Evolutionary conservation across 2,113 vertebrate genomes (phyloP).

Genomic region (Poeciliopsis retropinna): DNA sequence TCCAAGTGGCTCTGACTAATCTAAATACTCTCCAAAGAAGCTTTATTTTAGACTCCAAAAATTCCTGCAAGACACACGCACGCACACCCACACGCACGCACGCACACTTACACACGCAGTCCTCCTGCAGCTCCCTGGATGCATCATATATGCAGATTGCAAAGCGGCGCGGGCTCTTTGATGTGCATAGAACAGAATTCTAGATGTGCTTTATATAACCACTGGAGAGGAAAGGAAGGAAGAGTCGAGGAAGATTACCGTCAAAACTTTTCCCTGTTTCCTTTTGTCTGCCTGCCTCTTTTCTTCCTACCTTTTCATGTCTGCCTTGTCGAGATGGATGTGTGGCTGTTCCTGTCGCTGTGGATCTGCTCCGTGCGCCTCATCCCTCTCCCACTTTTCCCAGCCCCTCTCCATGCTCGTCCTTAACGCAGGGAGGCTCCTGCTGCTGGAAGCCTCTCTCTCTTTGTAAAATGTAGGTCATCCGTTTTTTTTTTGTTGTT

Average conservation of each 20-base stretch:
- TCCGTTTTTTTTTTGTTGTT: conserved; percentile 35
- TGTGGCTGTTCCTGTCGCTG: conserved; percentile 35
- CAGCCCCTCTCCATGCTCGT: conserved; percentile 7
- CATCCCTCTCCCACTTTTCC: not conserved
- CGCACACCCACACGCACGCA: conserved; percentile 27
- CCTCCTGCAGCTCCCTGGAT: conserved; percentile 62
- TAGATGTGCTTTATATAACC: conserved; percentile 78
- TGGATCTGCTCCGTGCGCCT: conserved; percentile 15
- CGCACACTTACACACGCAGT: conserved; percentile 21
- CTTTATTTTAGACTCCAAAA: conserved; percentile 54
- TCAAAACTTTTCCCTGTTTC: conserved; percentile 64
- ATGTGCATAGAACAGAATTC: conserved; percentile 74
- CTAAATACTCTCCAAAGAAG: conserved; percentile 43
- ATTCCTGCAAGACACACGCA: conserved; percentile 29
- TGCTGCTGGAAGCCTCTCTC: conserved; percentile 51
- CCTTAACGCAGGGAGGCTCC: conserved; percentile 47
- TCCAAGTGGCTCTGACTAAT: conserved; percentile 42
- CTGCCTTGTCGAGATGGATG: conserved; percentile 55
- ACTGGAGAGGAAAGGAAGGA: conserved; percentile 53
- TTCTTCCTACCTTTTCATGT: conserved; percentile 38
- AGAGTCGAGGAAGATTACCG: conserved; percentile 68
- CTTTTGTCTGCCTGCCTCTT: conserved; percentile 50
- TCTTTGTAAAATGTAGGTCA: conserved; percentile 71
- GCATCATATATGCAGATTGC: conserved; percentile 73
- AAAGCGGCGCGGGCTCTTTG: conserved; percentile 71